Conservation (phyloP, 2,113 vertebrate genomes). For the Emydura subglobosa region DNA sequence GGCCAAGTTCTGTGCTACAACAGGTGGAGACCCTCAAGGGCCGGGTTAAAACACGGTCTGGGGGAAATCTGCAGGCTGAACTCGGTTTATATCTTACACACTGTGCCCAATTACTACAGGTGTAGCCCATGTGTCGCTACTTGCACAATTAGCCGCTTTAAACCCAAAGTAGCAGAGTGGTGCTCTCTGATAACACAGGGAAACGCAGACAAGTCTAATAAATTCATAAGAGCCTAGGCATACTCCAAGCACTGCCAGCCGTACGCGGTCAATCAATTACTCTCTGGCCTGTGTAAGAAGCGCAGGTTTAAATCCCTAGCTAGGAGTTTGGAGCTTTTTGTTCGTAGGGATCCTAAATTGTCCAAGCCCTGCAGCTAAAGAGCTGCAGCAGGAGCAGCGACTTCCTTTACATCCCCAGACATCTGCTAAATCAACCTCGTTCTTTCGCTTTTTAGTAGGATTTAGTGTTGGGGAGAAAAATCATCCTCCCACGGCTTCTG, state of each 20-base stretch:
- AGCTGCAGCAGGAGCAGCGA: neutral
- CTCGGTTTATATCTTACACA: neutral
- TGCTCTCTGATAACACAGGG: neutral
- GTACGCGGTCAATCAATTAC: neutral
- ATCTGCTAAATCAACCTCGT: neutral
- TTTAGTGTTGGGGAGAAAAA: accelerated
- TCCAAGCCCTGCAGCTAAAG: neutral
- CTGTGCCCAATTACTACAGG: neutral
- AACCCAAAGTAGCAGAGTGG: too few species aligned
- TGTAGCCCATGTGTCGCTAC: neutral
- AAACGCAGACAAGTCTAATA: neutral
- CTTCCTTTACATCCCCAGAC: neutral
- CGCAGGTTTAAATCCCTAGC: too few species aligned
- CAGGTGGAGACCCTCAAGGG: too few species aligned
- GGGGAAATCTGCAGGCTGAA: neutral
- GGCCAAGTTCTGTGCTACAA: neutral
- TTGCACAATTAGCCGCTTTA: neutral
- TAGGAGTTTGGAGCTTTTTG: neutral
- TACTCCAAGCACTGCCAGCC: too few species aligned
- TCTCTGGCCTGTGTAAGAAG: neutral
- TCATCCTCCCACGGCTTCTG: neutral
- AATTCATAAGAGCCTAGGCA: too few species aligned
- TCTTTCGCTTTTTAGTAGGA: neutral
- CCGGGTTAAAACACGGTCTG: neutral
- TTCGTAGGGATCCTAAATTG: neutral